Conservation (phyloP, 2,888 invertebrate species). For the Julus scandinavius region DNA sequence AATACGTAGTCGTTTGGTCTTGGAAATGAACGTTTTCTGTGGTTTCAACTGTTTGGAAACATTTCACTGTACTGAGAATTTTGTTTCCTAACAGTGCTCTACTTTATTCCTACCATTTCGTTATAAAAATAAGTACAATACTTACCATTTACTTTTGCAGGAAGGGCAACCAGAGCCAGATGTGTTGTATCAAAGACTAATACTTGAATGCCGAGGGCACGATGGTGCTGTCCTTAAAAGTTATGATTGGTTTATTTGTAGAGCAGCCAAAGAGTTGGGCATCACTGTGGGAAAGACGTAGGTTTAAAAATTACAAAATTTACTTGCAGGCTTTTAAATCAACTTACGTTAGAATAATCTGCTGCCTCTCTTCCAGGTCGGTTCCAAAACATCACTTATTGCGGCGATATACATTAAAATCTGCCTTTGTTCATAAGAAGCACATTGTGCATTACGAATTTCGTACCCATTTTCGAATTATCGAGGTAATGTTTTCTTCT, state of each 20-base stretch:
- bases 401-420: slow-evolving; percentile 83
- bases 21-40: too few species aligned
- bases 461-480: slow-evolving; percentile 87
- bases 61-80: too few species aligned
- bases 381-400: slow-evolving; percentile 78
- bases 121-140: too few species aligned
- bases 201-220: slow-evolving; percentile 86
- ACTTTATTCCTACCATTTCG: too few species aligned
- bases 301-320: not conserved
- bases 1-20: too few species aligned
- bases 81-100: too few species aligned
- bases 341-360: not conserved
- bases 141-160: not conserved
- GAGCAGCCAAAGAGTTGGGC: slow-evolving; percentile 83
- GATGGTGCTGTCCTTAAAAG: slow-evolving; percentile 89
- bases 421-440: slow-evolving; percentile 91
- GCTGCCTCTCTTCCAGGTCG: slow-evolving; percentile 72
- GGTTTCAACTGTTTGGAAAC: too few species aligned
- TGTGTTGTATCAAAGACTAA: slow-evolving; percentile 79
- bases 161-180: slow-evolving; percentile 61
- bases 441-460: slow-evolving; percentile 96
- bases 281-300: slow-evolving; percentile 75
- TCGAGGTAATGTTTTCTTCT: slow-evolving; percentile 69
- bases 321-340: not conserved
- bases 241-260: slow-evolving; percentile 84